Evolutionary conservation across 2,113 vertebrate genomes (phyloP).

Genomic region (Falcunculus frontatus): DNA sequence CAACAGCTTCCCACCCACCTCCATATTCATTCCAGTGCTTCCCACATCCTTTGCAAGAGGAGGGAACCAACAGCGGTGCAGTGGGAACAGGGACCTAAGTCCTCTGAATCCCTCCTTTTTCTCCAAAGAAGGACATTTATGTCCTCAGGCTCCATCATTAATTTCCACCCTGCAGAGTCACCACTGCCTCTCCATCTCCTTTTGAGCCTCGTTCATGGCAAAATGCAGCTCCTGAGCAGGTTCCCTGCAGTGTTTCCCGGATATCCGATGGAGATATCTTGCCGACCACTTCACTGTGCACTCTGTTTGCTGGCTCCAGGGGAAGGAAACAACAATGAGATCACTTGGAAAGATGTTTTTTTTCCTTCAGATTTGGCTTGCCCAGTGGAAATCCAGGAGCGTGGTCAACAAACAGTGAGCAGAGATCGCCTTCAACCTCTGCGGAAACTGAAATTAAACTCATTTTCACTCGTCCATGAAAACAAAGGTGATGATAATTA

Average conservation of each 20-base stretch:
- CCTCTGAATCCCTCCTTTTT: neutral
- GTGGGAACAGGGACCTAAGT: neutral
- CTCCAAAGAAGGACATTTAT: neutral
- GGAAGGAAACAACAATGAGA: constrained; percentile 27
- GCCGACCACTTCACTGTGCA: neutral
- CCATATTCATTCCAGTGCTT: neutral
- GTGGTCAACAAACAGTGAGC: neutral
- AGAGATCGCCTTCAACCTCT: fast-evolving
- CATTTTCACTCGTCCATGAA: neutral
- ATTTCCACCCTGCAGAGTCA: neutral
- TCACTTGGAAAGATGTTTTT: neutral
- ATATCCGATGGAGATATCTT: neutral
- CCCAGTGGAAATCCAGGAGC: neutral
- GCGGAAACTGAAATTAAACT: neutral
- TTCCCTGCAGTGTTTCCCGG: neutral
- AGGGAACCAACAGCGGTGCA: fast-evolving
- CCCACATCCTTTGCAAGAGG: neutral
- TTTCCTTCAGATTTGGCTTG: neutral
- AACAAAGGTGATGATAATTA: neutral
- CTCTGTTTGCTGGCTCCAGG: neutral
- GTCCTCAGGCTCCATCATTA: neutral
- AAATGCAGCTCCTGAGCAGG: neutral
- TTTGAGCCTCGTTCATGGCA: neutral
- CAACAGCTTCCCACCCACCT: neutral
- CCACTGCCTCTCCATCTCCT: neutral